Evolutionary conservation across 1,140 invertebrate species (phyloP).

Genomic region (Tetramorium alpestre): DNA sequence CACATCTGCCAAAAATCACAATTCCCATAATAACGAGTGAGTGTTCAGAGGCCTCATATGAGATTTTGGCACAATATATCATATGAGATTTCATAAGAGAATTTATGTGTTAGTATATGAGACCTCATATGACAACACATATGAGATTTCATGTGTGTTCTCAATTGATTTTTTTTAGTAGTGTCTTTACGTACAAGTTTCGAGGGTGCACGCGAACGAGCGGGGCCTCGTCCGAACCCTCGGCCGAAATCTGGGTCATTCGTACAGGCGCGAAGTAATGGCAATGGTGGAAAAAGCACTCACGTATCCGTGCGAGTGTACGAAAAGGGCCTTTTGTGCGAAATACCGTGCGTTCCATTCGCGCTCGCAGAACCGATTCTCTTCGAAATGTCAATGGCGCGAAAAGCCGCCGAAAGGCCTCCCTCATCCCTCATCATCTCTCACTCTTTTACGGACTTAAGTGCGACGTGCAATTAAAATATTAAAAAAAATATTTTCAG

Average conservation of each 20-base stretch:
- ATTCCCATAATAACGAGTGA: no score
- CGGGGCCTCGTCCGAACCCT: no score
- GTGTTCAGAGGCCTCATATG: no score
- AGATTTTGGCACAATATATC: no score
- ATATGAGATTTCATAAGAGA: no score
- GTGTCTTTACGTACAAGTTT: conserved; percentile 58
- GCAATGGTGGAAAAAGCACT: conserved; percentile 50
- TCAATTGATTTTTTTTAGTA: no score
- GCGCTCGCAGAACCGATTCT: conserved; percentile 17
- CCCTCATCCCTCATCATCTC: no score
- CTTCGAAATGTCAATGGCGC: conserved; percentile 63
- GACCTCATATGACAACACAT: no score
- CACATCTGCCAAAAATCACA: no score
- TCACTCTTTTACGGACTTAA: neutral
- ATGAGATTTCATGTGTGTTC: no score
- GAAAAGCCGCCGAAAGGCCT: neutral
- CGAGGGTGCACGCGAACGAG: neutral
- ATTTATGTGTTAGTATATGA: no score
- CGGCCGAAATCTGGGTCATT: conserved; percentile 67
- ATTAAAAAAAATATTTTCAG: neutral
- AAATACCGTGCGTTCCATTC: conserved; percentile 41
- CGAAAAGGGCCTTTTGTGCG: conserved; percentile 58
- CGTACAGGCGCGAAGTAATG: conserved; percentile 62
- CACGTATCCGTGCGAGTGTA: neutral
- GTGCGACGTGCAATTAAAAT: neutral